Evolutionary conservation across 1,140 invertebrate genomes (phyloP).

Genomic region (Platorchestia sp.): DNA sequence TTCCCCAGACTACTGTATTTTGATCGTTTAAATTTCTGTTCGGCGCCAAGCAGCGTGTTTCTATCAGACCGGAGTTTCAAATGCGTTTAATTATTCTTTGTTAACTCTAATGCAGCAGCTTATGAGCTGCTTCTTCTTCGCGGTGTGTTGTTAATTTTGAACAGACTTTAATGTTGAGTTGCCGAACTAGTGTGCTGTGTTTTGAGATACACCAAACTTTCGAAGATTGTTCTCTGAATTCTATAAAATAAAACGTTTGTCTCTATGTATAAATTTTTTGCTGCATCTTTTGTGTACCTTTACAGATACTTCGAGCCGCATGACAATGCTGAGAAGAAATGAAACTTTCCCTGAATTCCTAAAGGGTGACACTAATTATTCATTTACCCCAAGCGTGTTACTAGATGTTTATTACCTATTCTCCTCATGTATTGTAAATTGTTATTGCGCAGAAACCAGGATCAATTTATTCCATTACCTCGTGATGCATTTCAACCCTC

Average conservation of each 20-base stretch:
- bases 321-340: background rate
- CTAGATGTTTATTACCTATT: background rate
- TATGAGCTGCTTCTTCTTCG: background rate
- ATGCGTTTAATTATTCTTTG: background rate
- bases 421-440: background rate
- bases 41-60: background rate
- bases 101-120: background rate
- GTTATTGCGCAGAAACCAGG: background rate
- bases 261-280: no score
- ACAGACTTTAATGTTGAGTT: background rate
- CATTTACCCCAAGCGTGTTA: background rate
- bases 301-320: background rate
- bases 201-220: no score
- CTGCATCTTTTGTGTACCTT: background rate
- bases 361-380: background rate
- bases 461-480: background rate
- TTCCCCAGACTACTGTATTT: background rate
- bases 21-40: background rate
- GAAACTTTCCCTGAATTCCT: background rate
- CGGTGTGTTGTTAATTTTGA: background rate
- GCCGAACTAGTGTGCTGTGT: no score
- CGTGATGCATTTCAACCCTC: background rate
- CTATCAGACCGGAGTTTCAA: background rate
- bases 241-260: no score
- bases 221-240: no score